Conservation (phyloP, 2,113 vertebrate genomes). For the Muntiacus muntjak region DNA sequence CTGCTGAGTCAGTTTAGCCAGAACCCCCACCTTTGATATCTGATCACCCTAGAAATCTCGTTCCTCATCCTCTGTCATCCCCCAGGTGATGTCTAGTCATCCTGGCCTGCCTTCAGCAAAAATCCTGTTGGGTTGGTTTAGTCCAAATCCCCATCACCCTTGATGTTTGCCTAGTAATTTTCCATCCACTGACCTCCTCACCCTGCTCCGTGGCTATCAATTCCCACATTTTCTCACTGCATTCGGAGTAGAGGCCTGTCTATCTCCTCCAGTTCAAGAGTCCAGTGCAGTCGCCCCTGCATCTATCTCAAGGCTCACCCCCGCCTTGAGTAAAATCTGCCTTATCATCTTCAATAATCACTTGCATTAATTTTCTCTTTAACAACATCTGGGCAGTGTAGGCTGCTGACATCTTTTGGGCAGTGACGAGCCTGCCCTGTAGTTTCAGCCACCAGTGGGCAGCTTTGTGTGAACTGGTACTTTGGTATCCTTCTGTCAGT, state of each 20-base stretch:
- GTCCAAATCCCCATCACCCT: background rate
- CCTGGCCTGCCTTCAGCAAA: background rate
- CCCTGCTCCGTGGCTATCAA: background rate
- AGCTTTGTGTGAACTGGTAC: background rate
- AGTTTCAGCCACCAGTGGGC: background rate
- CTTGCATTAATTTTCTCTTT: background rate
- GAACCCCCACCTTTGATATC: background rate
- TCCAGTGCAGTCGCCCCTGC: no score
- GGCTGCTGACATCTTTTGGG: background rate
- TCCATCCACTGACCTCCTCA: background rate
- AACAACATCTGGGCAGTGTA: rapidly evolving
- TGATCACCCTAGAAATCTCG: background rate
- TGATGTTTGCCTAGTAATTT: background rate
- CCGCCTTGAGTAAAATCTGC: background rate
- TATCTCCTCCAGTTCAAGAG: background rate
- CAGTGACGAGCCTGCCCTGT: background rate
- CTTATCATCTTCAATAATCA: background rate
- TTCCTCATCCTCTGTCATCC: background rate
- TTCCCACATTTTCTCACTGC: background rate
- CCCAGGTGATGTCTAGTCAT: background rate
- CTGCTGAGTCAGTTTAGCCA: background rate
- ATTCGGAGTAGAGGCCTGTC: background rate
- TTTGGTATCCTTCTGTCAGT: background rate
- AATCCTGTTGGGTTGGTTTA: background rate
- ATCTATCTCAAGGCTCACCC: background rate